Base-by-base conservation (phyloP, 2,113 vertebrate species). In the Pungitius pungitius region DNA sequence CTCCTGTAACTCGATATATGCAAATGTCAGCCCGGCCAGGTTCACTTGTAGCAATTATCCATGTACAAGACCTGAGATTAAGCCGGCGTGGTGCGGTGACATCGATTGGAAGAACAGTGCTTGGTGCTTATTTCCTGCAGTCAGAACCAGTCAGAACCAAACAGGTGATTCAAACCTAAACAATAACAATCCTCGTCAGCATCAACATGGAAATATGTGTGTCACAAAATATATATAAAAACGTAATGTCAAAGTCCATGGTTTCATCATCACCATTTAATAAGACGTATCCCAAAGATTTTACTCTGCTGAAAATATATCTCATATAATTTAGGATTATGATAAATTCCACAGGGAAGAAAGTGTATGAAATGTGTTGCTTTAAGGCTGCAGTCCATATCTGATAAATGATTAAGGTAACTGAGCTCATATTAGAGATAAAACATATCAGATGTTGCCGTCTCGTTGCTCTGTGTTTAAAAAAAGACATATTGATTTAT, bases 1-100 rank as follows among this genome's bases (percentile, higher is more conserved):
- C 82, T 92, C 80, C 86, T 89, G 87, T 87, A 87, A 84, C 87
- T 93, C 91, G 86, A 91, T 92, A 90, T 86, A 92, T 92, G 90
- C 85, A 90, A 90, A 91, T 91, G 65, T 84, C 82, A 87, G 51
- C 64, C 65, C 85, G 82, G 78, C 79, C 84, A 80, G 79, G 86
- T 87, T 90, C 80, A 78, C 81, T 75, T 89, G 88, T 88, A 88
- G 85, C 56, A 82, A 89, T 90, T 91, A 88, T 91, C 88, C 82
- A 75, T 78, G 84, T 83, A 85, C 90, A 89, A 75, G 87, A 88
- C 89, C 88, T 88, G 84, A 88, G 88, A 92, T 93, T 93, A 90
- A 88, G 71, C 78, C 80, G 37, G 72, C 76, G 64, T 43, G 7
- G 60, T 72, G 78, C 61, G 52, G 83, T 84, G 78, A 77, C 80